A percentile compares a stretch with the other conserved stretches of the same genome.
Evolutionary conservation across 1,140 invertebrate species (phyloP).

Genomic region (Cotesia chilonis): DNA sequence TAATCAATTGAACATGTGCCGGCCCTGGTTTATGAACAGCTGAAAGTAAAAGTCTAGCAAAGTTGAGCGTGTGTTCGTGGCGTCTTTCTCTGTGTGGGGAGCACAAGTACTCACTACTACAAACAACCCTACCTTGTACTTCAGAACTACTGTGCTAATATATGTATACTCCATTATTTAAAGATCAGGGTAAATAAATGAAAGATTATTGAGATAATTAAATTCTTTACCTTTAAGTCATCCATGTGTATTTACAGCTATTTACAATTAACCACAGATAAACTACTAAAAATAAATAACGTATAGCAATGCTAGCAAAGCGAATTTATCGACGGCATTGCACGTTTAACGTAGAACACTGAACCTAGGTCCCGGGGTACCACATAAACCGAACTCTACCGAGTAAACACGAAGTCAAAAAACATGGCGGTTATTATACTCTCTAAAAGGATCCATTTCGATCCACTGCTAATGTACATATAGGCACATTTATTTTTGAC

Average conservation of each 20-base stretch:
- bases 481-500: slow-evolving; percentile 11
- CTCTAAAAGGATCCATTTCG: slow-evolving; percentile 38
- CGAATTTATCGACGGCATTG: slow-evolving; percentile 43
- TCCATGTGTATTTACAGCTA: slow-evolving; percentile 21
- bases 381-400: slow-evolving; percentile 33
- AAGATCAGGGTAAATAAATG: background rate
- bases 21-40: slow-evolving; percentile 39
- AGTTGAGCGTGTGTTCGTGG: slow-evolving; percentile 16
- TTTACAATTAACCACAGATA: background rate
- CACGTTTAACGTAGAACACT: slow-evolving; percentile 37
- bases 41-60: slow-evolving; percentile 37
- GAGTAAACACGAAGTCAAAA: slow-evolving; percentile 40
- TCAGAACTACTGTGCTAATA: too few relatives aligned
- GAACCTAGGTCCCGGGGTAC: slow-evolving; percentile 45
- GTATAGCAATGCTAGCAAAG: slow-evolving; percentile 22
- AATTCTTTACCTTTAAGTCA: slow-evolving; percentile 27
- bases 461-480: slow-evolving; percentile 18
- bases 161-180: too few relatives aligned
- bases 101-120: slow-evolving; percentile 18
- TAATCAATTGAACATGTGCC: slow-evolving; percentile 14
- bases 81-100: slow-evolving; percentile 17
- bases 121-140: too few relatives aligned
- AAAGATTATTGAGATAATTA: background rate
- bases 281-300: background rate
- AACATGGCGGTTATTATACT: slow-evolving; percentile 32